These are phyloP conservation scores for Corvus moneduloides DNA, from an alignment of 2,113 vertebrate species.

Conservation along the genomic window DNA sequence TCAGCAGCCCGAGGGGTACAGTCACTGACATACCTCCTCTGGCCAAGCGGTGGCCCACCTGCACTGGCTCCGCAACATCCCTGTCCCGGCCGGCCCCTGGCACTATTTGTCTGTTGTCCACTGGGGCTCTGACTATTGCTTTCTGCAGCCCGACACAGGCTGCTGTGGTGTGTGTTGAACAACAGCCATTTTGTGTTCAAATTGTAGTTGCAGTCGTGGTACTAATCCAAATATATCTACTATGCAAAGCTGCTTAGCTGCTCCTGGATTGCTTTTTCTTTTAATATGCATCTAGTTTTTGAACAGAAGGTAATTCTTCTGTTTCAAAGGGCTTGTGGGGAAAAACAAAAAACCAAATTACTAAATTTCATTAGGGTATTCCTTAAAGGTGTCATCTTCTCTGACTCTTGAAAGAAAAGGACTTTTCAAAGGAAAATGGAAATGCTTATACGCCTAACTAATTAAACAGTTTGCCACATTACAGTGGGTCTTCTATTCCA, in stretches of 20 bases:
- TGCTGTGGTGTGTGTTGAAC: background rate
- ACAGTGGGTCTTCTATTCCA: background rate
- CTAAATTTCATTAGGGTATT: background rate
- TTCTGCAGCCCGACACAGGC: background rate
- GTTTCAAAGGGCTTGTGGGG: background rate
- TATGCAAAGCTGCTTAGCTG: conserved; percentile 32
- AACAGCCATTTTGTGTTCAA: conserved; percentile 4
- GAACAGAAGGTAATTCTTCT: background rate
- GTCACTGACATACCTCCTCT: background rate
- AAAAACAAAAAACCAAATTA: background rate
- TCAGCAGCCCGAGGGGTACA: background rate
- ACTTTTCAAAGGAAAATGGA: background rate
- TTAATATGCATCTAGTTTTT: conserved; percentile 14
- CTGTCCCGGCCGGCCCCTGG: background rate
- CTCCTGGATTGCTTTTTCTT: background rate
- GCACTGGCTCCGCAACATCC: background rate
- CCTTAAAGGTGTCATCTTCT: conserved; percentile 9
- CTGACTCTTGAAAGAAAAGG: background rate
- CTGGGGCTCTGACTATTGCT: background rate
- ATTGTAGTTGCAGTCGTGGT: background rate
- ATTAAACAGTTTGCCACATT: background rate
- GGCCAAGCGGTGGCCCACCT: conserved; percentile 26
- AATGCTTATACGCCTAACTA: background rate
- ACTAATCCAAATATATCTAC: conserved; percentile 4
- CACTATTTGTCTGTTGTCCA: background rate